Base-by-base conservation (phyloP, 2,888 invertebrate species). In the Linnaemya vulpina region DNA sequence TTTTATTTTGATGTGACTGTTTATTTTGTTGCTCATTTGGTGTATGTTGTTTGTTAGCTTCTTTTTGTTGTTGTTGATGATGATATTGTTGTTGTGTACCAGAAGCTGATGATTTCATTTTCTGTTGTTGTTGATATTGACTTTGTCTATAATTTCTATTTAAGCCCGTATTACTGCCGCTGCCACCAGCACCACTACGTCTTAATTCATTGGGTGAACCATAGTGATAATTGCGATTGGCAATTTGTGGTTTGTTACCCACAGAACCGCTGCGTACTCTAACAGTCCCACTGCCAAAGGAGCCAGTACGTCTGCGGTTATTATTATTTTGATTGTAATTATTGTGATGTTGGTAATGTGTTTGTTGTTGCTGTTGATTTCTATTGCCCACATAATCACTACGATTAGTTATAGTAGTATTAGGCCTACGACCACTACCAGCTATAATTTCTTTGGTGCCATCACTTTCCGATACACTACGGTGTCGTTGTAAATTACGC, bases 381-480 rank as follows among this genome's bases (percentile, higher is more conserved):
- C 91, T 91, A 88, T 90, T 89, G 46, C 92, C 92, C 51, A 92
- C 91, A 87, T 92, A 92, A 86, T 92, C 92, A 70, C 92, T 92
- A 77, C 92, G 92, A 89, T 92, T 92, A 70, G 91, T 91, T 65
- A 92, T 92, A 17, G 92, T 92, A 11, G 92, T 92, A 82, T 92
- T 92, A 0, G 92, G 90, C 43, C 90, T 90, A 62, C 91, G 90
- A 51, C 88, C 79, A 17, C 88, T 89, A 13, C 87, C 86, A 0
- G 87, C 87, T 3, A 88, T 83, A 1, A 89, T 88, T 30, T 92
- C 93, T 46, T 91, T 90, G 1, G 91, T 92, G 38, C 93, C 93
- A 68, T 93, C 93, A 86, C 95, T 95, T 89, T 95, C 95, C 0
- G 95, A 95, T 13, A 95, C 94, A 88, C 95, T 95, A 82, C 95